phyloP scores from a whole-genome alignment of 2,113 vertebrate species.

The Engraulis encrasicolus region DNA sequence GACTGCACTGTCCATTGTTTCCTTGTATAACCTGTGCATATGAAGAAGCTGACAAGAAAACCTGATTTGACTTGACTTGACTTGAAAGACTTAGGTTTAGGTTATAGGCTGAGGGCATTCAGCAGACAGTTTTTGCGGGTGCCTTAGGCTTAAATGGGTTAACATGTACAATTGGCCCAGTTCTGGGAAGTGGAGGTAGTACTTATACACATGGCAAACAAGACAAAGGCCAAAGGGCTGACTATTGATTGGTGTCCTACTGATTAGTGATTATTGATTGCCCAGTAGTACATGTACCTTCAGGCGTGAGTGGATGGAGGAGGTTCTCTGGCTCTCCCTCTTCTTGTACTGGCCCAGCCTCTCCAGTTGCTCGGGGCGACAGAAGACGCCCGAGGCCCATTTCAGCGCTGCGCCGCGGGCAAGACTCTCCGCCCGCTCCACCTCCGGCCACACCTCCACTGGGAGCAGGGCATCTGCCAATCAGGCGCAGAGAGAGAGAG shows the following conservation, averaged over 20 bases:
- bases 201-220: neutral
- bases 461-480: conserved; percentile 43
- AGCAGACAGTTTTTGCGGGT: too few species aligned
- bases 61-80: too few species aligned
- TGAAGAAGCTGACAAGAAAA: too few species aligned
- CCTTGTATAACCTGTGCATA: too few species aligned
- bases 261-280: neutral
- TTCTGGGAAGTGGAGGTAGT: neutral
- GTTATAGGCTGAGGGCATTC: too few species aligned
- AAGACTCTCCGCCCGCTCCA: conserved; percentile 86
- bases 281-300: conserved; percentile 88
- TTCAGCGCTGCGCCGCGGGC: conserved; percentile 93
- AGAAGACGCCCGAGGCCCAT: conserved; percentile 95
- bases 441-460: conserved; percentile 72
- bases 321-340: conserved; percentile 88
- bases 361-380: conserved; percentile 87
- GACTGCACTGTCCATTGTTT: too few species aligned
- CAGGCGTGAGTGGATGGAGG: conserved; percentile 89
- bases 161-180: too few species aligned
- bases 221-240: too few species aligned
- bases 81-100: too few species aligned
- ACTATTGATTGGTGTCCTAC: neutral
- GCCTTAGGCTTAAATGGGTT: too few species aligned
- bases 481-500: neutral
- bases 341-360: conserved; percentile 85